Evolutionary conservation across 2,797 vertebrate genomes (phyloP).

Genomic region (Podarcis lilfordi): DNA sequence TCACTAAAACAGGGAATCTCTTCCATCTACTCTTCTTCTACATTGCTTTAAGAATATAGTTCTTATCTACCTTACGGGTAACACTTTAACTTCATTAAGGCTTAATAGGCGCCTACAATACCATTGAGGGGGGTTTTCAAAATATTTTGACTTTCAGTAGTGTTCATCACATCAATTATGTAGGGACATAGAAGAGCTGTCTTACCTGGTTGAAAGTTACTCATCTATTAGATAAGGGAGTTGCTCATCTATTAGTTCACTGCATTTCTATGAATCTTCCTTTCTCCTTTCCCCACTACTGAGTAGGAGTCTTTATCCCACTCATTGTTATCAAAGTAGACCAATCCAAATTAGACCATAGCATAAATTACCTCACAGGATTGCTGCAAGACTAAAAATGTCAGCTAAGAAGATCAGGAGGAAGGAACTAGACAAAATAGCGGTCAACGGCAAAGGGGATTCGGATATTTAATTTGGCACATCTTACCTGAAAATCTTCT

Average conservation of each 20-base stretch:
- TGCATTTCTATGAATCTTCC: not conserved
- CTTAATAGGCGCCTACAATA: not conserved
- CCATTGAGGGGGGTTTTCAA: not conserved
- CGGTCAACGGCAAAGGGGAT: too few species aligned
- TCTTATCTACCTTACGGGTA: not conserved
- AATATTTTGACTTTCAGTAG: slow-evolving; percentile 32
- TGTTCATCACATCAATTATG: not conserved
- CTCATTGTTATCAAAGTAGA: not conserved
- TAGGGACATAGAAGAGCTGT: not conserved
- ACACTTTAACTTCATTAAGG: slow-evolving; percentile 17
- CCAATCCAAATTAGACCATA: not conserved
- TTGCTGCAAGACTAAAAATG: not conserved
- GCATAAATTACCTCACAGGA: not conserved
- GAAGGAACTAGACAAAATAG: too few species aligned
- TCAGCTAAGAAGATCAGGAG: too few species aligned
- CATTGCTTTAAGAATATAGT: not conserved
- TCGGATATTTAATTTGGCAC: too few species aligned
- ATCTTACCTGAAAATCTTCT: too few species aligned
- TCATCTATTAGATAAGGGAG: not conserved
- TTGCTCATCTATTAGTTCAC: not conserved
- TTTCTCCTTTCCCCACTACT: not conserved
- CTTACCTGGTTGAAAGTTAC: not conserved
- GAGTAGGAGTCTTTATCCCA: not conserved
- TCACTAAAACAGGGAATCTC: not conserved
- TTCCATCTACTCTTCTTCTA: not conserved